phyloP scores from a whole-genome alignment of 2,113 vertebrate genomes.

The Xenotilapia longispinis region DNA sequence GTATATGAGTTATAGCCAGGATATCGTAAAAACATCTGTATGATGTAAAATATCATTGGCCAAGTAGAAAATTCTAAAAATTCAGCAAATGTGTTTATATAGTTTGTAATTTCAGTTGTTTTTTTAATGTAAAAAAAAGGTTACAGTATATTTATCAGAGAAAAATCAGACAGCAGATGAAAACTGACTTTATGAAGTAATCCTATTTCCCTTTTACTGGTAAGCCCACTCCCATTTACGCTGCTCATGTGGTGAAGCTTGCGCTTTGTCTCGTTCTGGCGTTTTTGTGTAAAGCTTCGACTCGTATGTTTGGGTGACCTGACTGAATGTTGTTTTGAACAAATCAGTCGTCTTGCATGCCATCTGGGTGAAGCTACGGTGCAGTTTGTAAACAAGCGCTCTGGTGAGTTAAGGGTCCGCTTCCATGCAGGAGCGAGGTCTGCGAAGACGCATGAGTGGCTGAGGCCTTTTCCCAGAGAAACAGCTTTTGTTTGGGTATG shows the following conservation, averaged over 20 bases:
- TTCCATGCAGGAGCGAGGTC: neutral
- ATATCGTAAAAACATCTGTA: neutral
- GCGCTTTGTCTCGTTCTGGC: neutral
- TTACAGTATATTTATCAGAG: neutral
- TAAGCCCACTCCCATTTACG: neutral
- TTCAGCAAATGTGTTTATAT: neutral
- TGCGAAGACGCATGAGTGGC: constrained; percentile 12
- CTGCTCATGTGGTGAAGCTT: neutral
- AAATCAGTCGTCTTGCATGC: neutral
- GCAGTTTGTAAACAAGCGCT: neutral
- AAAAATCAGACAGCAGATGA: neutral
- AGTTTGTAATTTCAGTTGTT: neutral
- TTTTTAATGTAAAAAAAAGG: neutral
- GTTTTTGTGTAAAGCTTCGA: neutral
- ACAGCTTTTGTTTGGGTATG: constrained; percentile 58
- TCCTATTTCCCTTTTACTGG: neutral
- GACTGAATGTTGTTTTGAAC: neutral
- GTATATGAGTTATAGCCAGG: neutral
- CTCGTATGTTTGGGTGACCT: neutral
- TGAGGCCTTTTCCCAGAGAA: constrained; percentile 42
- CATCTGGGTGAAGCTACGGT: neutral
- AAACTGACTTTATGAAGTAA: neutral
- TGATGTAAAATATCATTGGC: neutral
- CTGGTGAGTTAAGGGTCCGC: neutral
- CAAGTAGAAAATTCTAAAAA: neutral